phyloP scores from a whole-genome alignment of 2,113 vertebrate genomes.

The Tychaedon coryphoeus region DNA sequence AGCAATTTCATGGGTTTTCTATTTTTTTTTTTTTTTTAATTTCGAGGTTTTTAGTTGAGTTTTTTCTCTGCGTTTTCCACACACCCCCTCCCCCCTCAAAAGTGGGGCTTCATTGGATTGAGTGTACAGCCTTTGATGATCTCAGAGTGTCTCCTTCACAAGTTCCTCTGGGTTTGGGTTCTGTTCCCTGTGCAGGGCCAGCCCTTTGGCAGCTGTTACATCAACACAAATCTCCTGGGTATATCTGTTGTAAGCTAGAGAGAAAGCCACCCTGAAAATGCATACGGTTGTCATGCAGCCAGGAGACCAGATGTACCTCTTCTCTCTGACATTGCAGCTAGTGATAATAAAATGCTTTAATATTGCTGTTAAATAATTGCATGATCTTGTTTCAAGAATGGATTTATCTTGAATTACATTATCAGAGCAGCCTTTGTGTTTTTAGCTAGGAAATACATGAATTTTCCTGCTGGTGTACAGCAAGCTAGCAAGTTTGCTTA shows the following conservation, averaged over 20 bases:
- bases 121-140: neutral
- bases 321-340: neutral
- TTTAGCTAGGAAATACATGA: neutral
- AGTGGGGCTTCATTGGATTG: neutral
- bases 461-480: neutral
- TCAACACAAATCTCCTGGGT: neutral
- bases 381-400: neutral
- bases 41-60: neutral
- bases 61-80: neutral
- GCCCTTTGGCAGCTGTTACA: neutral
- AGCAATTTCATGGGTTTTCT: neutral
- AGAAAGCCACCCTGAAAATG: neutral
- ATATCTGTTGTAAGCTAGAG: neutral
- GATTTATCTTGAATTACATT: neutral
- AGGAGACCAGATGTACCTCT: neutral
- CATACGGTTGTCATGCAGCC: neutral
- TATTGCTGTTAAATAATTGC: neutral
- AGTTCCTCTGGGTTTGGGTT: neutral
- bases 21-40: neutral
- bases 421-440: neutral
- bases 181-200: neutral
- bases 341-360: neutral
- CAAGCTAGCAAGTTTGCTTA: neutral
- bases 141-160: neutral
- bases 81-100: fast-evolving